Conservation (phyloP, 2,113 vertebrate genomes). For the Neogobius melanostomus region DNA sequence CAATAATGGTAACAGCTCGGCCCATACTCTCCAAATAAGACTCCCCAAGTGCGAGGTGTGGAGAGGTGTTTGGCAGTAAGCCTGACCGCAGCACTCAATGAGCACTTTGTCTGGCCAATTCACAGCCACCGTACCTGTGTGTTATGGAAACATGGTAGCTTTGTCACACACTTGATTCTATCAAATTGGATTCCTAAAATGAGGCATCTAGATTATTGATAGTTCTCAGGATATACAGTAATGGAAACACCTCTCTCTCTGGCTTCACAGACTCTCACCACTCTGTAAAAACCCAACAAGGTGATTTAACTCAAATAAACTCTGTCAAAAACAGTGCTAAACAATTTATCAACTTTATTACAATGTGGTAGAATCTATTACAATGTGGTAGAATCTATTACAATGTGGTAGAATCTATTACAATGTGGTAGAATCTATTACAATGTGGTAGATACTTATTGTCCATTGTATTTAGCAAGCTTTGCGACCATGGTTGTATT, state of each 20-base stretch:
- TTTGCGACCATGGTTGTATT: background rate
- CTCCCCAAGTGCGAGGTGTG: conserved; percentile 77
- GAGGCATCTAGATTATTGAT: conserved; percentile 74
- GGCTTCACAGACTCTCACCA: conserved; percentile 63
- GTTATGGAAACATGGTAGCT: conserved; percentile 69
- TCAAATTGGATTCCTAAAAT: conserved; percentile 80
- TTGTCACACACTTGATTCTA: conserved; percentile 82
- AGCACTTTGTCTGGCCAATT: conserved; percentile 78
- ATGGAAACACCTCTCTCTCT: conserved; percentile 73
- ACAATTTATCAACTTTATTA: background rate
- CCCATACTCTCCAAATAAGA: conserved; percentile 72
- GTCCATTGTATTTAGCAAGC: background rate
- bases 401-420: background rate
- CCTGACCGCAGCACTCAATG: conserved; percentile 81
- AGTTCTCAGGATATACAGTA: conserved; percentile 77
- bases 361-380: background rate
- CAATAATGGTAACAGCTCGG: conserved; percentile 68
- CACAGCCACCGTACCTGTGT: conserved; percentile 78
- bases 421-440: background rate
- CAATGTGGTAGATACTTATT: too few species aligned
- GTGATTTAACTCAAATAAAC: background rate
- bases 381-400: too few species aligned
- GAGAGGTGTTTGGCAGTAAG: conserved; percentile 81
- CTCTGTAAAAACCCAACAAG: background rate
- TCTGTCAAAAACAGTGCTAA: background rate